Base-by-base conservation (phyloP, 2,888 invertebrate genomes). In the Scaptomyza flava region DNA sequence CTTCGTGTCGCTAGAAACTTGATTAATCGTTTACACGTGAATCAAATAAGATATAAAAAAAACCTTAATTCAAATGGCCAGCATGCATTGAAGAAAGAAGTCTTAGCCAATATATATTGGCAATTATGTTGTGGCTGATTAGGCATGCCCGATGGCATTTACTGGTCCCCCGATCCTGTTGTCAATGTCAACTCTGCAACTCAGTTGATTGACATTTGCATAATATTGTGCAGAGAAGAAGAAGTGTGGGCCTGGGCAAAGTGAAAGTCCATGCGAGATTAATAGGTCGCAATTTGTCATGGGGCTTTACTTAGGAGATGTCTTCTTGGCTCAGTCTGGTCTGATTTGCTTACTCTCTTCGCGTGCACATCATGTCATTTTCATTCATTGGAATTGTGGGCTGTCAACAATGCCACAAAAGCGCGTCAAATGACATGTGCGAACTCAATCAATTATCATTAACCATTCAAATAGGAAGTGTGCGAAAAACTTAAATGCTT, bases 211-310 rank as follows among this genome's bases (percentile, higher is more conserved):
- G 82, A 85, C 85, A 82, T 82, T 82, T 69, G 85, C 82, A 85
- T 82, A 85, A 78, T 68, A 76, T 56, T 27, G 60, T 47, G 43
- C 50, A 60, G 41, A 48, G 45, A 20, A 45, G 65, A 59, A 64
- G 48, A 62, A 63, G 62, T 68, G 57, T 31, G 57, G 61, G 74
- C 51, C 43, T 60, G 41, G 41, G 56, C 72, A 68, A 81, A 81
- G 85, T 82, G 85, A 85, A 85, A 85, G 85, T 85, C 80, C 38
- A 64, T 72, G 82, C 53, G 65, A 87, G 84, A 85, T 87, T 82
- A 87, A 85, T 85, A 80, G 87, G 85, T 74, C 68, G 77, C 70
- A 75, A 85, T 85, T 85, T 87, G 85, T 86, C 81, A 86, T 77
- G 79, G 51, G 47, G 64, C 79, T 75, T 53, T 52, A 61, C 12